Conservation (phyloP, 2,888 invertebrate genomes). For the Epistrophe grossulariae region DNA sequence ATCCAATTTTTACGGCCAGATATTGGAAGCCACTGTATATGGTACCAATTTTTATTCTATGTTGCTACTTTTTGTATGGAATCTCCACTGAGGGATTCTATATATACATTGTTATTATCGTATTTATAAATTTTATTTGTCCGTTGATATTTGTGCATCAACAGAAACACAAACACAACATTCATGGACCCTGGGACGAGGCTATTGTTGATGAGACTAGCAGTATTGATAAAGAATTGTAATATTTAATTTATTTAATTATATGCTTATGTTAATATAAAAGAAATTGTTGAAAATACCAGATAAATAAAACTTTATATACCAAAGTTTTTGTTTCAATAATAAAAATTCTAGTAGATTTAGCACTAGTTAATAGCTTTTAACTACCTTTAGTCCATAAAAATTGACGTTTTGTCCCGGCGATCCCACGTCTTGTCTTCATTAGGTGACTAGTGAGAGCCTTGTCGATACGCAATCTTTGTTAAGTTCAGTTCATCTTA, state of each 20-base stretch:
- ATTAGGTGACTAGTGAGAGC: too few species aligned
- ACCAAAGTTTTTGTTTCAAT: too few species aligned
- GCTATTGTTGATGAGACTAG: slow-evolving; percentile 89
- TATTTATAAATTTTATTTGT: slow-evolving; percentile 89
- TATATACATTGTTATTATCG: slow-evolving; percentile 86
- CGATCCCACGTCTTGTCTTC: too few species aligned
- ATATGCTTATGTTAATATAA: not conserved
- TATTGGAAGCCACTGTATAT: slow-evolving; percentile 86
- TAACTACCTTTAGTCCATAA: too few species aligned
- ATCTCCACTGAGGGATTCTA: slow-evolving; percentile 86
- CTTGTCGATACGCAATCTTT: too few species aligned
- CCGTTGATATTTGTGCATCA: slow-evolving; percentile 90
- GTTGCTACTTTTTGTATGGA: slow-evolving; percentile 85
- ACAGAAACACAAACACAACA: slow-evolving; percentile 94
- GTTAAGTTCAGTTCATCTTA: too few species aligned
- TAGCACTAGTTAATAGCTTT: too few species aligned
- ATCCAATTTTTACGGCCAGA: slow-evolving; percentile 90
- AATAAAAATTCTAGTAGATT: too few species aligned
- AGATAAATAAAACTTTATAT: too few species aligned
- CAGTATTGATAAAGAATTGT: slow-evolving; percentile 80
- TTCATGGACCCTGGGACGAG: slow-evolving; percentile 99
- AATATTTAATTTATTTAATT: slow-evolving; percentile 34
- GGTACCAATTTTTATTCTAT: slow-evolving; percentile 84
- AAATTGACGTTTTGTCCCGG: too few species aligned
- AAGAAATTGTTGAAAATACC: not conserved